Base-by-base conservation (phyloP, 2,113 vertebrate species). In the Labeo rohita region DNA sequence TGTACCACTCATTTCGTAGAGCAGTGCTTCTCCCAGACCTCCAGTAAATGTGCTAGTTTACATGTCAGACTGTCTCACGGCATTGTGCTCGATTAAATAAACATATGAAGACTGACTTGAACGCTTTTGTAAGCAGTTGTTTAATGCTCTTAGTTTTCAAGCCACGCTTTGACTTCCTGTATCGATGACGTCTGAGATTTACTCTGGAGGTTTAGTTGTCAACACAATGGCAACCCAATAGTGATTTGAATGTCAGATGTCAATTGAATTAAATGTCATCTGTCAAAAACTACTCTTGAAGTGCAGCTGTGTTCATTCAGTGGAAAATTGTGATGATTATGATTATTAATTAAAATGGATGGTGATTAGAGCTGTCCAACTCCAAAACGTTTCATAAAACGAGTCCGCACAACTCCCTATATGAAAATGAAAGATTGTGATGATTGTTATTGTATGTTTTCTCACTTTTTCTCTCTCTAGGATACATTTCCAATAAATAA, bases 171-270 rank as follows among this genome's bases (percentile, higher is more conserved):
- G 90, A 89, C 89, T 89, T 90, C 93, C 86, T 94, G 93, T 95
- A 94, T 94, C 89, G 90, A 91, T 85, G 90, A 84, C 77, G 80
- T 88, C 90, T 91, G 86, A 90, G 89, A 84, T 81, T 90, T 87
- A 87, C 91, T 86, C 85, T 84, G 88, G 89, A 89, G 77, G 91
- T 91, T 88, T 90, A 76, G 84, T 87, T 80, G 74, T 72, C 65
- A 76, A 52, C 36, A 88, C 50, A 91, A 85, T 87, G 89, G 90
- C 56, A 73, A 90, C 91, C 92, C 95, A 91, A 95, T 96, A 96
- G 95, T 94, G 92, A 93, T 92, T 94, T 93, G 92, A 93, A 94
- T 95, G 94, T 94, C 94, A 93, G 93, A 94, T 94, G 92, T 88
- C 90, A 90, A 89, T 76, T 91, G 88, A 91, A 95, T 92, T 94